Evolutionary conservation across 2,113 vertebrate genomes (phyloP), one percentile per base, ranked within the genome.

Genomic region (Microtus ochrogaster): DNA sequence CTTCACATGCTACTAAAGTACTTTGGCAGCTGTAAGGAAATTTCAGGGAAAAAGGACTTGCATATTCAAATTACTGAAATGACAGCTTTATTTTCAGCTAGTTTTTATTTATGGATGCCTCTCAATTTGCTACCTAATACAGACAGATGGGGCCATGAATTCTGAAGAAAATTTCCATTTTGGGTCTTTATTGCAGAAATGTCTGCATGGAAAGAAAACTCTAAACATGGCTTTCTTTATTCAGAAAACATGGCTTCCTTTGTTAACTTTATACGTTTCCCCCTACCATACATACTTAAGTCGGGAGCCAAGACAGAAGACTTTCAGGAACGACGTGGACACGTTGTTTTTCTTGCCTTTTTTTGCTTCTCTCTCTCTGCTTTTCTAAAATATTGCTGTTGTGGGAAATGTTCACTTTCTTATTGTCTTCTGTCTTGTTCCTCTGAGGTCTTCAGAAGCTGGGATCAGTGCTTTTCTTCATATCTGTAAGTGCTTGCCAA

Each of bases 21-120:
- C 26, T 91, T 47, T 47, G 63, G 24, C 95, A 97, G 90, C 94
- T 76, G 89, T 8, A 9, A 90, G 93, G 24, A 96, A 78, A 58
- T 93, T 95, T 7, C 14, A 30, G 28, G 66, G 70, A 95, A 92
- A 96, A 96, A 95, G 26, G 89, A 5, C 61, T 91, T 94, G n/a
- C 86, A 96, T 97, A 96, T 97, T 96, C 87, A 96, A 58, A 96
- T 96, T 74, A 82, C 68, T 91, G 63, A 94, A 96, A 78, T 93
- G 94, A 90, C 83, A 96, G 66, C 19, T 97, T 96, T 95, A 96
- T 94, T 97, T 97, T 96, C 96, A 97, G 89, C 95, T 97, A 90
- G 94, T 82, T 96, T 93, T 97, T 84, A 89, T 79, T 96, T 96
- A 96, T 94, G 89, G 55, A 95, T 91, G 72, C 49, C 93, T 96